Evolutionary conservation across 2,888 invertebrate species (phyloP), one percentile per base, ranked within the genome.

Genomic region (Synergus gifuensis): DNA sequence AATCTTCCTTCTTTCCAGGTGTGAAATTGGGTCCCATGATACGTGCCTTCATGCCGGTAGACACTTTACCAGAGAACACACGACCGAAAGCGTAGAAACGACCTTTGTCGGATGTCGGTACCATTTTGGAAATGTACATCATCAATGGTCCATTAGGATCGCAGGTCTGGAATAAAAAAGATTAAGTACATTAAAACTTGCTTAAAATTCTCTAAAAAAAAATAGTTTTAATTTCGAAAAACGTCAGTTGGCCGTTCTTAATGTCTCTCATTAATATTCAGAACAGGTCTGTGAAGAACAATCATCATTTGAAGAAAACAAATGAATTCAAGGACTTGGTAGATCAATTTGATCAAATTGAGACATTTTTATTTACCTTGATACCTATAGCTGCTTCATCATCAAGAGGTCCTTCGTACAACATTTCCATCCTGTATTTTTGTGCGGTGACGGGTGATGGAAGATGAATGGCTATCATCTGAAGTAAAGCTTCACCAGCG

Each of bases 61-160:
- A 87, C 36, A 93, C 96, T 93, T 96, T 98, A 89, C 99, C 99
- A 87, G 99, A 97, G 95, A 99, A 99, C 46, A 99, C 99, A 93
- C 99, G 98, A 76, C 99, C 99, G 93, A 99, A 99, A 82, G 99
- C 99, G 93, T 99, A 99, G 96, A 99, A 99, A 92, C 99, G 97
- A 83, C 99, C 99, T 94, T 99, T 99, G 93, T 99, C 99, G 16
- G 98, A 96, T 18, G 99, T 99, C 86, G 99, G 99, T 92, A 99
- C 99, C 99, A 99, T 99, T 94, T 99, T 99, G 76, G 98, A 98
- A 87, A 99, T 95, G 95, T 99, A 99, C 99, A 99, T 99, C 99
- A 99, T 99, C 81, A 99, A 95, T 18, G 99, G 99, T 64, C 97
- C 99, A 87, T 98, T 97, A 16, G 99, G 96, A 93, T 99, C 98